These are phyloP conservation scores for Seira sanloemensis DNA, from an alignment of 2,888 invertebrate genomes.

Conservation along the genomic window DNA sequence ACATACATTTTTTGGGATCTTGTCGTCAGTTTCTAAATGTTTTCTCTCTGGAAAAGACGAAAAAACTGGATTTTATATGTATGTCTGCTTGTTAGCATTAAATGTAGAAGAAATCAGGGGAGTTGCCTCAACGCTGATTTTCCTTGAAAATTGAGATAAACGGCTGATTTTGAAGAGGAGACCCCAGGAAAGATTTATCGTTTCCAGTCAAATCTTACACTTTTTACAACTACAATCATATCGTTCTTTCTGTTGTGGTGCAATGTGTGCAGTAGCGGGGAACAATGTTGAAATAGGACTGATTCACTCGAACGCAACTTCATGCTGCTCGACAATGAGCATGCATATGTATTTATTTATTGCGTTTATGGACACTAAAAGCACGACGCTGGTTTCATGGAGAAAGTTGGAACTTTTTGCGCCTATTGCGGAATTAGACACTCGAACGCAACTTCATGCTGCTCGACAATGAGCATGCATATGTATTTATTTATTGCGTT, in stretches of 20 bases:
- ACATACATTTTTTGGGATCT: not conserved
- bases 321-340: not conserved
- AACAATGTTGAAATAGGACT: not conserved
- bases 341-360: slow-evolving; percentile 12
- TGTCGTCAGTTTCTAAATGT: slow-evolving; percentile 20
- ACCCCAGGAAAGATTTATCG: slow-evolving; percentile 66
- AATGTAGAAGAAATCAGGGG: slow-evolving; percentile 47
- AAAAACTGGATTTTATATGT: not conserved
- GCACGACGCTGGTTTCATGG: not conserved
- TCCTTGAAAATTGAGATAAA: slow-evolving; percentile 71
- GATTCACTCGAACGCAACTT: not conserved
- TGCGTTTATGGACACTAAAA: not conserved
- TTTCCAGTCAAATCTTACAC: slow-evolving; percentile 60
- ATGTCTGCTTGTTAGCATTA: not conserved
- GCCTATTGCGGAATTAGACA: not conserved
- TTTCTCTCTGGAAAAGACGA: not conserved
- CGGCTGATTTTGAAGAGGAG: slow-evolving; percentile 70
- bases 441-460: not conserved
- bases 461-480: slow-evolving; percentile 1
- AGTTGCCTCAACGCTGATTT: slow-evolving; percentile 70
- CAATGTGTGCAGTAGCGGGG: not conserved
- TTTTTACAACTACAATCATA: slow-evolving; percentile 56
- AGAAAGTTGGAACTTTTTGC: not conserved
- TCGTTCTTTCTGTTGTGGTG: not conserved
- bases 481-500: not conserved